Base-by-base conservation (phyloP, 2,113 vertebrate species). In the Alexandromys fortis region DNA sequence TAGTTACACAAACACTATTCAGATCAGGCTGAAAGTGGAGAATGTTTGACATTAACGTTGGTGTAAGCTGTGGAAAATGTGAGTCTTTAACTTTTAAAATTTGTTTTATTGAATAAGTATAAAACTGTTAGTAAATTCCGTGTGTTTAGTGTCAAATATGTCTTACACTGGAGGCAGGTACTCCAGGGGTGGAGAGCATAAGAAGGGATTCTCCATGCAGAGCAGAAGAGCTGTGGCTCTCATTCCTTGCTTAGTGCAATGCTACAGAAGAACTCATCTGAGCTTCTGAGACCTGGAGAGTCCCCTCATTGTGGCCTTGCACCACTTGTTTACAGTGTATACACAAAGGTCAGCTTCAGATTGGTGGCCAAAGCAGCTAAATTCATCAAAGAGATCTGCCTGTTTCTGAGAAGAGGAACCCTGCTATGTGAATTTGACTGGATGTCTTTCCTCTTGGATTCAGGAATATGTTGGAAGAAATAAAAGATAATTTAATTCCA, bases 401-500 rank as follows among this genome's bases (percentile, higher is more conserved):
- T 91, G 58, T 35, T 87, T 86, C 63, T 65, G 28, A 92, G 70
- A 94, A 55, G 38, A 81, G 30, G 5, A 92, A 67, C 8, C 30
- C 94, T 35, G 13, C 52, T 91, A 65, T 82, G 82, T 7, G 28
- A 77, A 61, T 70, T 94, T 83, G 92, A 49, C 68, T 89, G 35
- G 68, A 11, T 85, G 9, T 73, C 35, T 94, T 93, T 82, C 42
- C n/a, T 94, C 30, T n/a, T 28, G 68, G 61, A 55, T 68, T 96
- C 68, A 47, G 33, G 91, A 92, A 70, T 75, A 42, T 89, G 47
- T 82, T 73, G 16, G 68, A 77, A 94, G 70, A 95, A 86, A 90
- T 38, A 19, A 91, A 87, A 47, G 35, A 7, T 94, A 89, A 95
- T 97, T 96, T 92, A 96, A 96, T 92, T 95, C 89, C 70, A 78